A percentile compares a stretch with the other conserved stretches of the same genome.
Conservation (phyloP, 2,113 vertebrate genomes). For the Vombatus ursinus region DNA sequence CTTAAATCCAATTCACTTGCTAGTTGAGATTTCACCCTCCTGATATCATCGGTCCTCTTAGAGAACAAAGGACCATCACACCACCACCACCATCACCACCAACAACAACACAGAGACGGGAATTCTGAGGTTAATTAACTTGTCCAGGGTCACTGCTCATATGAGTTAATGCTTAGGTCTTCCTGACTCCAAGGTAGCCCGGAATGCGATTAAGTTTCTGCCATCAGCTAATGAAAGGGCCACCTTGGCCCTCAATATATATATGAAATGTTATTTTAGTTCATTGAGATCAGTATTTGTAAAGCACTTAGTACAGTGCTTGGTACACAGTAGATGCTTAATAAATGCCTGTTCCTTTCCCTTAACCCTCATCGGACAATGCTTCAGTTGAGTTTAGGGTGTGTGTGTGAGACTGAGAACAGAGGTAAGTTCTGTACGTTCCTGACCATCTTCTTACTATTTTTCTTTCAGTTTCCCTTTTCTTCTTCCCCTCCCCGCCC, state of each 20-base stretch:
- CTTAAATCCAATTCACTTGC: no score
- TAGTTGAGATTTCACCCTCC: no score
- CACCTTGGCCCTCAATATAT: no score
- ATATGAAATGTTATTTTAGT: not conserved
- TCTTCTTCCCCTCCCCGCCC: not conserved
- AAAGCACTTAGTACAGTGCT: not conserved
- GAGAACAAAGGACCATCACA: no score
- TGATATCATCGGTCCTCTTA: no score
- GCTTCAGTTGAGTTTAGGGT: not conserved
- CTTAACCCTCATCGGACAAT: not conserved
- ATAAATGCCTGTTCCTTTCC: not conserved
- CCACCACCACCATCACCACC: no score
- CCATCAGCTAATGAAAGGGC: no score
- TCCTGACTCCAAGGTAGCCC: not conserved
- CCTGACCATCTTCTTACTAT: not conserved
- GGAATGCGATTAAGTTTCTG: not conserved
- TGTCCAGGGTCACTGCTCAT: not conserved
- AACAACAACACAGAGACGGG: no score
- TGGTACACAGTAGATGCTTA: not conserved
- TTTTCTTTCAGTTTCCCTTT: no score
- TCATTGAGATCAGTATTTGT: not conserved
- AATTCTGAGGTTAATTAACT: no score
- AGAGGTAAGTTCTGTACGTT: not conserved
- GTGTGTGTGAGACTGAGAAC: not conserved
- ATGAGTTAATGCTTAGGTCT: no score